A percentile compares a stretch with the other conserved stretches of the same genome.
Conservation (phyloP, 2,888 invertebrate genomes). For the Hyalella azteca region DNA sequence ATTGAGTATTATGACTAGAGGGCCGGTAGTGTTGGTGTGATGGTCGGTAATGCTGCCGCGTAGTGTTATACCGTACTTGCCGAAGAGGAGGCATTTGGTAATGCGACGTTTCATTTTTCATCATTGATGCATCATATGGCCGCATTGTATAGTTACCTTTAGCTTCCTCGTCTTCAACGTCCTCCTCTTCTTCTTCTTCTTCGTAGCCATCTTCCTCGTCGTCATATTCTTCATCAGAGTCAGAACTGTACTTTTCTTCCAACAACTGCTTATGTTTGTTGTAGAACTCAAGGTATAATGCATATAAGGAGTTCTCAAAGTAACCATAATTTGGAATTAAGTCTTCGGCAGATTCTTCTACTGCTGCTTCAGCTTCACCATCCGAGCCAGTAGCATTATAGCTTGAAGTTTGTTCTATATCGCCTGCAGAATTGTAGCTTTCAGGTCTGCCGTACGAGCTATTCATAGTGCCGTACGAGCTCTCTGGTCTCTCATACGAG, state of each 20-base stretch:
- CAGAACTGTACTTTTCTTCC: neutral
- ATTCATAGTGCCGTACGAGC: no score
- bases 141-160: neutral
- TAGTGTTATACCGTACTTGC: no score
- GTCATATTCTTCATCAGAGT: neutral
- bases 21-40: no score
- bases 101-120: no score
- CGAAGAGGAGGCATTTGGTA: no score
- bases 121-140: no score
- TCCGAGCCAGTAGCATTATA: neutral
- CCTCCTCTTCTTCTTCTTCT: neutral
- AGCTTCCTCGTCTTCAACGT: neutral
- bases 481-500: no score
- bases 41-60: no score
- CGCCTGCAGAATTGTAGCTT: neutral
- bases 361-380: neutral
- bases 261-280: neutral
- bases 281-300: neutral
- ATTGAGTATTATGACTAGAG: no score
- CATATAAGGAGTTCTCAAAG: slow-evolving; percentile 18
- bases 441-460: neutral
- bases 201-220: neutral
- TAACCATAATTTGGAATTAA: neutral
- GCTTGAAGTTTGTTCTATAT: neutral
- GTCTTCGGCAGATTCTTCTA: neutral